Evolutionary conservation across 2,888 invertebrate genomes (phyloP), one percentile per base, ranked within the genome.

Genomic region (Lasioglossum marginatum): DNA sequence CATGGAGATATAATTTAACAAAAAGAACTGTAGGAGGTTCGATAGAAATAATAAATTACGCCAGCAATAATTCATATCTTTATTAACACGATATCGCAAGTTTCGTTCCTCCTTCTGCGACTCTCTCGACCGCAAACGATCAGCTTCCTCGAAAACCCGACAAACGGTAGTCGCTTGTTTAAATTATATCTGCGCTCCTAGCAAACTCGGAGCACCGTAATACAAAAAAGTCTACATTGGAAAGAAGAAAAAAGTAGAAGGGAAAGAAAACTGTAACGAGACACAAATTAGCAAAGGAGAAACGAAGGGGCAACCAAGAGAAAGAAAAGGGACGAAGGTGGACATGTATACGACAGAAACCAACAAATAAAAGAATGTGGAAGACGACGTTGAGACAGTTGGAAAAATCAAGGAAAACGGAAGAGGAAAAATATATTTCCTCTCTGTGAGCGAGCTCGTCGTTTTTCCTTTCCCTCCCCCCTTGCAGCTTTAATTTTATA

Each of bases 381-480:
- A 10, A 52, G 23, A 10, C 52, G n/a, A 66, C 8, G 19, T 34
- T 3, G 34, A n/a, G 1, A 37, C 8, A 4, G 37, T 37, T 79
- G 52, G 77, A 74, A 77, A 72, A 37, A 70, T 57, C 72, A 70
- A 71, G 31, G 80, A 34, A 57, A 52, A 5, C 45, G 12, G 37
- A 34, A 34, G 66, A 68, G 77, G 81, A 83, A 74, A 68, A 75
- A 79, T 71, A 82, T 88, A 82, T 80, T 88, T 83, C 80, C 81
- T 80, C 86, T 85, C 86, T 68, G 85, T 80, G 86, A 86, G 85
- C 82, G 87, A 78, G 37, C 84, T 78, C 83, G 74, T 80, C 73
- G 87, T 77, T 83, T 82, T 89, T 85, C 88, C 87, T 77, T 77
- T 78, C 87, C 86, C n/a, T n/a, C n/a, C 31, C 31, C 31, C 31